Evolutionary conservation across 2,888 invertebrate genomes (phyloP), one percentile per base, ranked within the genome.

Genomic region (Trachelus stipa): DNA sequence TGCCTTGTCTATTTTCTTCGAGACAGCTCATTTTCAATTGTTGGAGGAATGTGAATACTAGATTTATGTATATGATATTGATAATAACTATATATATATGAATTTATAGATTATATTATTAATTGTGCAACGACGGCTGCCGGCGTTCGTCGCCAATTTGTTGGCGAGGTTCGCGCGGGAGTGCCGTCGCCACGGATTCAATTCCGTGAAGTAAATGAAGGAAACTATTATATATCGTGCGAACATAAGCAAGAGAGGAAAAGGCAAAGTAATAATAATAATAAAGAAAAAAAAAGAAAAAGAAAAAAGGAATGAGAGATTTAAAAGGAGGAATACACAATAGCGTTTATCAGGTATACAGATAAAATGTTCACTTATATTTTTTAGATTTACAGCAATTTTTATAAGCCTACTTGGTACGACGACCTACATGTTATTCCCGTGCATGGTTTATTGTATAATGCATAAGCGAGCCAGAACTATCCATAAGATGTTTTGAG

Each of bases 1-100:
- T 90, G 90, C 90, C 90, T 90, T 90, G 90, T 90, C 90, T 89
- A 90, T 89, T 90, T 90, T 90, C 90, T 90, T 90, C 89, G 83
- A 87, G 89, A 90, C 88, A 90, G 90, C 90, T 90, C 90, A 90
- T 90, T 90, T 56, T 90, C 88, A 89, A 90, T 90, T 90, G 90
- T 90, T 90, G 89, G 89, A 90, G 89, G 90, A 90, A 90, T 90
- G 90, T 90, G 90, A 90, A 90, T 90, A 90, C 85, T 88, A 87
- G 87, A 86, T 79, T 84, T 85, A 86, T 82, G 79, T 82, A 78
- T 76, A 81, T 80, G 75, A 81, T 82, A 80, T 73, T 77, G 80
- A 81, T 82, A 80, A 82, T 81, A 79, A 82, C 81, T 71, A 77
- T 80, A 75, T 78, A 73, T 73, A 73, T 35, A 69, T 34, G 68